Evolutionary conservation across 2,113 vertebrate species (phyloP).

Genomic region (Hippolais icterina): DNA sequence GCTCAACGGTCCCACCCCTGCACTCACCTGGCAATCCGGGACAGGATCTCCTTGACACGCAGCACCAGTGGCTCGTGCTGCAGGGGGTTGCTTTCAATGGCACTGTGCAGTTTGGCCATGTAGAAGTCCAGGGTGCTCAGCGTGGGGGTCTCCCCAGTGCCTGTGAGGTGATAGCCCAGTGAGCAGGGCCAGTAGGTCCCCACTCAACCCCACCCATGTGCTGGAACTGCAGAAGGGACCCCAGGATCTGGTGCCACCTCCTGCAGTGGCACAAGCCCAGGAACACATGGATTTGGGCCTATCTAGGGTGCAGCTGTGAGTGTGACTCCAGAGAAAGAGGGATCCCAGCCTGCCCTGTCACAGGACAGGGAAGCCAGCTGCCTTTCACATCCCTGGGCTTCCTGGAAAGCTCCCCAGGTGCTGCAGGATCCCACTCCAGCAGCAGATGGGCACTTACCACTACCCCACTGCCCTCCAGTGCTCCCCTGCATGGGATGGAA

Average conservation of each 20-base stretch:
- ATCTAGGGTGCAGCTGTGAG: neutral
- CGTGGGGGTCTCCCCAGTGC: slow-evolving; percentile 91
- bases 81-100: slow-evolving; percentile 88
- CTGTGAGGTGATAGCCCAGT: slow-evolving; percentile 50
- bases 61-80: slow-evolving; percentile 87
- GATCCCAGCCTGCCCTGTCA: neutral
- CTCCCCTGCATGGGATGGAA: too few relatives aligned
- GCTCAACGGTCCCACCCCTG: neutral
- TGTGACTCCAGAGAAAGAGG: neutral
- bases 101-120: slow-evolving; percentile 88
- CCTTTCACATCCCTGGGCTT: neutral
- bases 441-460: neutral
- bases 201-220: fast-evolving
- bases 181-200: neutral
- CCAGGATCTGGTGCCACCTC: neutral
- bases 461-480: fast-evolving
- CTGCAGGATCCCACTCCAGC: neutral
- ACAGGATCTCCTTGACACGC: slow-evolving; percentile 90
- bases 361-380: fast-evolving
- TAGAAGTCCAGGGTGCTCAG: slow-evolving; percentile 92
- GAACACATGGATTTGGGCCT: neutral
- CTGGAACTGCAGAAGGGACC: neutral
- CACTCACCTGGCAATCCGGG: slow-evolving; percentile 89
- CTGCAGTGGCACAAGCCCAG: neutral
- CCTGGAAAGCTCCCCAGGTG: fast-evolving